phyloP scores from a whole-genome alignment of 2,888 invertebrate genomes.

The Drosophila leonis region DNA sequence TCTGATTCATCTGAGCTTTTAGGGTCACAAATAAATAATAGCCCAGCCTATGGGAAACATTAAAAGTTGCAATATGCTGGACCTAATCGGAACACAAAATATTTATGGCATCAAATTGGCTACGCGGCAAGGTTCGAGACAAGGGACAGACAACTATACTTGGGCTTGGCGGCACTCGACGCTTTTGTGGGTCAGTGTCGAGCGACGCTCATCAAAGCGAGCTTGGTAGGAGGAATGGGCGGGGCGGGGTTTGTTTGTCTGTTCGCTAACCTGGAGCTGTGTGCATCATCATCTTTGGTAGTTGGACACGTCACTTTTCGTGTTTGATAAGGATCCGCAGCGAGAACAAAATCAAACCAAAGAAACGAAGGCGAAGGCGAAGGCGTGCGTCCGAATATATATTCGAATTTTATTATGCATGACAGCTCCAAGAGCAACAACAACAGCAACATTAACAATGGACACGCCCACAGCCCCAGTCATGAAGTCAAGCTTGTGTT shows the following conservation, averaged over 20 bases:
- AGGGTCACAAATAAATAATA: slow-evolving; percentile 1
- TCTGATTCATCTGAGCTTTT: background rate
- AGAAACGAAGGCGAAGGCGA: slow-evolving; percentile 37
- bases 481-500: slow-evolving; percentile 45
- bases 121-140: slow-evolving; percentile 30
- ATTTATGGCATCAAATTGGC: slow-evolving; percentile 52
- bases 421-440: slow-evolving; percentile 69
- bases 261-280: slow-evolving; percentile 30
- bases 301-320: slow-evolving; percentile 76
- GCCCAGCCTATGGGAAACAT: slow-evolving; percentile 7
- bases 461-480: slow-evolving; percentile 60
- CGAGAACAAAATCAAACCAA: slow-evolving; percentile 49
- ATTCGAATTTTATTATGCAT: slow-evolving; percentile 78
- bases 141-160: slow-evolving; percentile 31
- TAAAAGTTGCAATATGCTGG: slow-evolving; percentile 22
- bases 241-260: slow-evolving; percentile 7
- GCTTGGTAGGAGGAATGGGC: background rate
- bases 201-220: slow-evolving; percentile 28
- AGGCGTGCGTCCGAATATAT: slow-evolving; percentile 77
- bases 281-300: slow-evolving; percentile 70
- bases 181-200: slow-evolving; percentile 67
- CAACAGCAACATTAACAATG: slow-evolving; percentile 52
- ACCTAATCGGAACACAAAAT: slow-evolving; percentile 48
- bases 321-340: slow-evolving; percentile 78
- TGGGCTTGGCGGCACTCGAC: slow-evolving; percentile 48